Percentiles rank a stretch among this genome's conserved stretches.
Conservation (phyloP, 2,797 vertebrate genomes). For the Lepilemur septentrionalis region DNA sequence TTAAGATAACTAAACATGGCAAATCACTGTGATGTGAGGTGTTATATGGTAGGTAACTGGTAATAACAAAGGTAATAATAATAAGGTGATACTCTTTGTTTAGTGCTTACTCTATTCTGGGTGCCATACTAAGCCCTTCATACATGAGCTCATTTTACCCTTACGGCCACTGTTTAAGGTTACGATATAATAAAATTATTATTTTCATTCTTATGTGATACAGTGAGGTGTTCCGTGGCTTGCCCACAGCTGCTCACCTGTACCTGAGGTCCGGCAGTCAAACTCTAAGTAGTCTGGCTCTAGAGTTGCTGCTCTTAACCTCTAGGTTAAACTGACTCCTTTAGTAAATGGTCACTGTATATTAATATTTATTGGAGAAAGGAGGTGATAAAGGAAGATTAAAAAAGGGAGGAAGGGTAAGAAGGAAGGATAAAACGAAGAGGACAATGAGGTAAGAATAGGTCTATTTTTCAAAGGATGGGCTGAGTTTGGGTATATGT, state of each 20-base stretch:
- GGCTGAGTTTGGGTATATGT: background rate
- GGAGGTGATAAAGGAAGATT: background rate
- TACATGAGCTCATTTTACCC: background rate
- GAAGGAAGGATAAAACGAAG: too few relatives aligned
- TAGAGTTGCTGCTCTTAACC: background rate
- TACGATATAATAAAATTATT: background rate
- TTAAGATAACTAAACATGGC: slow-evolving; percentile 7
- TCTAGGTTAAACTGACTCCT: background rate
- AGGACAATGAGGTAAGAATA: background rate
- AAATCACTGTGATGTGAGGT: background rate
- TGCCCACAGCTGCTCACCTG: background rate
- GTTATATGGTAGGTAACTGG: background rate
- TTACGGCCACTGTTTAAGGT: background rate
- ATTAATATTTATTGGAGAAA: background rate
- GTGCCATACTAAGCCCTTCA: background rate
- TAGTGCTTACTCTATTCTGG: background rate
- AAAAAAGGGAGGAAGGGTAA: background rate
- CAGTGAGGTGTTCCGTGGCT: background rate
- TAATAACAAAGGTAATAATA: background rate
- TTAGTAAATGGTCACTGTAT: background rate
- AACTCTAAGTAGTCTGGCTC: background rate
- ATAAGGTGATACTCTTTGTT: background rate
- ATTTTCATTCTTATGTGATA: background rate
- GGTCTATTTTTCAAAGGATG: background rate
- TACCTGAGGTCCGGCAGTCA: background rate